phyloP scores from a whole-genome alignment of 2,888 invertebrate genomes.

The Troides helena region DNA sequence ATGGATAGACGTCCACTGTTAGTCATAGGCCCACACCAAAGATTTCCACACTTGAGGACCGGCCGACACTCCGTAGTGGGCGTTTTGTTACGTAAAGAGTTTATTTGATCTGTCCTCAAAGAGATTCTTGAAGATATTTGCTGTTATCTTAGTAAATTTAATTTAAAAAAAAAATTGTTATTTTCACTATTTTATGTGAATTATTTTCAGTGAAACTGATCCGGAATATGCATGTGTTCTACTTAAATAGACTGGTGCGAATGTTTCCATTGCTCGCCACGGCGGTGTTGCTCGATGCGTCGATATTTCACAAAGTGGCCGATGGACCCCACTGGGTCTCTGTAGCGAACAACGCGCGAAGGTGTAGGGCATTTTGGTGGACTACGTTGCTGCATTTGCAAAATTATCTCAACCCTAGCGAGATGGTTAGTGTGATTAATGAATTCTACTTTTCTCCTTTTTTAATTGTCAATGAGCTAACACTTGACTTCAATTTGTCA shows the following conservation, averaged over 20 bases:
- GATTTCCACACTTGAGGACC: too few species aligned
- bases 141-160: neutral
- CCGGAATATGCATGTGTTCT: slow-evolving; percentile 54
- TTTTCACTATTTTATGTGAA: neutral
- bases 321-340: slow-evolving; percentile 47
- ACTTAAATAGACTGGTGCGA: slow-evolving; percentile 54
- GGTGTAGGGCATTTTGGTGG: slow-evolving; percentile 58
- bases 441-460: neutral
- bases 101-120: too few species aligned
- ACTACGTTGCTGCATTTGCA: slow-evolving; percentile 44
- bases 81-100: too few species aligned
- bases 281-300: slow-evolving; percentile 49
- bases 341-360: slow-evolving; percentile 36
- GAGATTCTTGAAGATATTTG: too few species aligned
- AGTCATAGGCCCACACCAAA: too few species aligned
- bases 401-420: slow-evolving; percentile 38
- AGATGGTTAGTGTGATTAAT: slow-evolving; percentile 19
- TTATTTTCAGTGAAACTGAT: slow-evolving; percentile 49
- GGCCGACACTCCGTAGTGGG: too few species aligned
- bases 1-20: too few species aligned
- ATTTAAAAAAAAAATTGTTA: too few species aligned
- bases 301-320: slow-evolving; percentile 45
- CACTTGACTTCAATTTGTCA: neutral
- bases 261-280: slow-evolving; percentile 55
- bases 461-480: neutral